Conservation (phyloP, 2,888 invertebrate species). For the Hoplodrina blanda region DNA sequence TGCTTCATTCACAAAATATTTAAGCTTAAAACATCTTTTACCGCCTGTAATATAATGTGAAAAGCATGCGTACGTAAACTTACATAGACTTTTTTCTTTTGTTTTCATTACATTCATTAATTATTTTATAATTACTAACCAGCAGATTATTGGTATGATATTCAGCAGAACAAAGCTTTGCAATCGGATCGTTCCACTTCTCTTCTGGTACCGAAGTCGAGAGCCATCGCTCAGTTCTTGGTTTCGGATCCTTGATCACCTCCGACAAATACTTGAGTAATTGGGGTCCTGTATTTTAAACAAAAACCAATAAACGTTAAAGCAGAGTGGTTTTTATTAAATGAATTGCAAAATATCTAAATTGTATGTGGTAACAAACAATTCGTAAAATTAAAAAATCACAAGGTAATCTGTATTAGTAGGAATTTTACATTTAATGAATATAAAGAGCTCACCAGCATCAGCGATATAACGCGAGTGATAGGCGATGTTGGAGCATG, state of each 20-base stretch:
- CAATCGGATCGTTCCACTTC: slow-evolving; percentile 63
- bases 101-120: too few species aligned
- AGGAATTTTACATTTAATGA: background rate
- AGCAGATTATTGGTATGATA: slow-evolving; percentile 95
- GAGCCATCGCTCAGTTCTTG: slow-evolving; percentile 93
- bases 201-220: slow-evolving; percentile 93
- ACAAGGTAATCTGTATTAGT: too few species aligned
- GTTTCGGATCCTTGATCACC: slow-evolving; percentile 91
- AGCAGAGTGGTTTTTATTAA: background rate
- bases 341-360: background rate
- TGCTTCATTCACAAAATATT: too few species aligned
- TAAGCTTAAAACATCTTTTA: too few species aligned
- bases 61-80: too few species aligned
- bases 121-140: slow-evolving; percentile 72
- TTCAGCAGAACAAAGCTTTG: slow-evolving; percentile 93
- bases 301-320: background rate
- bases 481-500: slow-evolving; percentile 96
- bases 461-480: slow-evolving; percentile 95
- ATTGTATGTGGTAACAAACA: too few species aligned
- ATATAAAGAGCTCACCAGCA: slow-evolving; percentile 79
- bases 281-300: slow-evolving; percentile 65
- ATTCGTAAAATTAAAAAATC: too few species aligned
- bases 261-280: slow-evolving; percentile 90
- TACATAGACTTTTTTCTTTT: too few species aligned
- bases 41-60: too few species aligned